Evolutionary conservation across 2,797 vertebrate genomes (phyloP).

Genomic region (Bucorvus abyssinicus): DNA sequence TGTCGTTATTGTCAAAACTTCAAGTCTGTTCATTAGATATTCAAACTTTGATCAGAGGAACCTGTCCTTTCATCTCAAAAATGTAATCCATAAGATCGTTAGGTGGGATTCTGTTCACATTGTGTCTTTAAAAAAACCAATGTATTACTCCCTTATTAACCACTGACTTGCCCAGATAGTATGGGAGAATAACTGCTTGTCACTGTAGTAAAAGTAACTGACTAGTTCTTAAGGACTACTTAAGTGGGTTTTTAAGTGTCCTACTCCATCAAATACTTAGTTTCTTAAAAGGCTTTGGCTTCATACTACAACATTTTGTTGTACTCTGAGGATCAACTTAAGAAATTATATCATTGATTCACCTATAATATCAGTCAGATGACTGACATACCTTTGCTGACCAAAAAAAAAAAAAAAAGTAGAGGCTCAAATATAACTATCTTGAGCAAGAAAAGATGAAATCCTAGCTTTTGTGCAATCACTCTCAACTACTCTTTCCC

Average conservation of each 20-base stretch:
- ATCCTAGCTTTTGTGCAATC: background rate
- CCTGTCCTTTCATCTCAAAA: slow-evolving; percentile 4
- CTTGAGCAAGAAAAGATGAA: background rate
- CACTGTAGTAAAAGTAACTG: background rate
- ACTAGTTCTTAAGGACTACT: background rate
- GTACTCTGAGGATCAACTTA: background rate
- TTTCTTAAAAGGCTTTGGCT: background rate
- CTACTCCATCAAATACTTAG: background rate
- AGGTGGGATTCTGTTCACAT: background rate
- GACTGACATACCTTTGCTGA: background rate
- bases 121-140: slow-evolving; percentile 2
- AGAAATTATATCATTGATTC: background rate
- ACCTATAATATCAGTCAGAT: background rate
- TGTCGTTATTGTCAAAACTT: slow-evolving; percentile 60
- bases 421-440: background rate
- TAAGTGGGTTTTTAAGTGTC: background rate
- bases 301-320: background rate
- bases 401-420: background rate
- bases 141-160: background rate
- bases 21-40: slow-evolving; percentile 58
- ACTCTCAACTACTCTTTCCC: background rate
- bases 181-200: background rate
- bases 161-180: background rate
- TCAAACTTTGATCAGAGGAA: slow-evolving; percentile 50
- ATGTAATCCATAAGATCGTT: background rate